Base-by-base conservation (phyloP, 2,888 invertebrate species). In the Eristalinus sepulchralis region DNA sequence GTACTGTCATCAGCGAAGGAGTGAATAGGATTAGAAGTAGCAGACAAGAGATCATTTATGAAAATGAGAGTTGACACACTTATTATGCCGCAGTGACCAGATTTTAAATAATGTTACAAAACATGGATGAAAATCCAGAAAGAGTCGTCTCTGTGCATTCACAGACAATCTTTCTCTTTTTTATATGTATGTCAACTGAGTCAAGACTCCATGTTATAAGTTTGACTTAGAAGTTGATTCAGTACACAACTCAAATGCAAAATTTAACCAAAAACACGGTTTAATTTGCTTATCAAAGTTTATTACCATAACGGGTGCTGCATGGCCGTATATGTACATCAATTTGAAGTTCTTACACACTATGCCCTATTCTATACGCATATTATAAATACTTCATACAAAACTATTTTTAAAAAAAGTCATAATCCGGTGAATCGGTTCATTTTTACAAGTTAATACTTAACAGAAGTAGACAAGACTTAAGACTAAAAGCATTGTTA, bases 271-370 rank as follows among this genome's bases (percentile, higher is more conserved):
- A 8, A 24, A 11, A 9, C 17, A 6, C 13, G 39, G 27, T 9
- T 20, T 17, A 1, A 17, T 47, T 24, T 24, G 20, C 20, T 0
- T 33, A 60, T 80, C 72, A n/a, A 3, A 17, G 62, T 80, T 80
- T 80, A 80, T 73, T 80, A 22, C 20, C 10, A 9, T 60, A 71
- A 31, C 1, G 27, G n/a, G 17, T 47, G 47, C 47, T 47, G 47
- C 47, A 47, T 72, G 27, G 20, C 33, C 13, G 24, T 24, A 27
- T 73, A 73, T 64, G 13, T 67, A 79, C 66, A 79, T 64, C 53
- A 60, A n/a, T 22, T n/a, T 36, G 27, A 59, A 47, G 17, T 17
- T 5, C 39, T 60, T 5, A 22, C 13, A 11, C 20, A 57, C 31
- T 8, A 39, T 9, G 24, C 20, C 53, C 22, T 70, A 70, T 9